Conservation (phyloP, 2,888 invertebrate genomes). For the Phlogophora meticulosa region DNA sequence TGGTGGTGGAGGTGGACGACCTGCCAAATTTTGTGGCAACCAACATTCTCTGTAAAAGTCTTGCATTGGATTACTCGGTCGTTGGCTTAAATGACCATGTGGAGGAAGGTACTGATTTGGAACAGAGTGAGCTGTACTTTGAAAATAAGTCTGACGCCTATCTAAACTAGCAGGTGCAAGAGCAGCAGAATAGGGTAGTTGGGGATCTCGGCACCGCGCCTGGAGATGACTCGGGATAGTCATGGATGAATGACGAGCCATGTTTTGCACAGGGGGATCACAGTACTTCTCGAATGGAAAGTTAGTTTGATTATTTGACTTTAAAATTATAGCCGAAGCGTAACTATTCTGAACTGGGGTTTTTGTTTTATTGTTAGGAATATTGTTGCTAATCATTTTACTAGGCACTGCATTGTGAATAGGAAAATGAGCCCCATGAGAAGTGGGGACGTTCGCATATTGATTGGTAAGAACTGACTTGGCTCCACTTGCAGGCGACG, state of each 20-base stretch:
- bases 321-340: conserved; percentile 38
- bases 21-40: conserved; percentile 32
- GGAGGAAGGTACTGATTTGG: conserved; percentile 4
- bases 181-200: conserved; percentile 11
- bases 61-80: conserved; percentile 9
- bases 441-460: background rate
- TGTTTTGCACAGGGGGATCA: background rate
- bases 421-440: background rate
- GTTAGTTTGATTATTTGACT: conserved; percentile 25
- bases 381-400: background rate
- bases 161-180: conserved; percentile 26
- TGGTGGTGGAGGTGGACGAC: conserved; percentile 12
- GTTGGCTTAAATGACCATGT: conserved; percentile 2
- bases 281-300: background rate
- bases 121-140: conserved; percentile 10
- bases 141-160: conserved; percentile 7
- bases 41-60: conserved; percentile 21
- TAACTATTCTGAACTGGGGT: conserved; percentile 23
- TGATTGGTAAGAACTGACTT: conserved; percentile 1
- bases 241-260: conserved; percentile 3
- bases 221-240: conserved; percentile 7
- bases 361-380: conserved; percentile 12
- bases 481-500: conserved; percentile 5
- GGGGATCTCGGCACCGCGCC: conserved; percentile 4
- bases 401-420: background rate